These are phyloP conservation scores for Sisyra nigra DNA, from an alignment of 2,888 invertebrate genomes.

Conservation along the genomic window DNA sequence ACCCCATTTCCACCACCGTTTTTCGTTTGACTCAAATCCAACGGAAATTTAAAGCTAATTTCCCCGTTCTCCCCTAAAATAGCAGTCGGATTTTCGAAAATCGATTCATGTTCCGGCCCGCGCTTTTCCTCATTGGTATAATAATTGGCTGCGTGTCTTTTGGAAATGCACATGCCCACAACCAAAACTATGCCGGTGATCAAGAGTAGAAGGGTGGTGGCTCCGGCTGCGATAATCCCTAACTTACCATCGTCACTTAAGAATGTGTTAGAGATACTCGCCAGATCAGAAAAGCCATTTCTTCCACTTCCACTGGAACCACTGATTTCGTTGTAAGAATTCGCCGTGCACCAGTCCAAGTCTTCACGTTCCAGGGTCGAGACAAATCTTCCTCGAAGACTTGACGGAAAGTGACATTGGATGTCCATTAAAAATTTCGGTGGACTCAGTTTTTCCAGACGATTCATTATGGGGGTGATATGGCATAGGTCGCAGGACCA, in stretches of 20 bases:
- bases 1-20: constrained; percentile 10
- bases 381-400: constrained; percentile 31
- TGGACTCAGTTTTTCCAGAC: constrained; percentile 34
- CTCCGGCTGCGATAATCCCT: constrained; percentile 33
- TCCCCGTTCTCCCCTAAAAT: constrained; percentile 27
- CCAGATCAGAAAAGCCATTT: not conserved
- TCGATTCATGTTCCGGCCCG: constrained; percentile 24
- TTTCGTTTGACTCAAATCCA: constrained; percentile 20
- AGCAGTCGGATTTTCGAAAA: constrained; percentile 26
- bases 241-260: constrained; percentile 36
- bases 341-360: constrained; percentile 30
- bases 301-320: constrained; percentile 12
- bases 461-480: constrained; percentile 29
- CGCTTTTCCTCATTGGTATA: constrained; percentile 64
- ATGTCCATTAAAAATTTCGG: constrained; percentile 33
- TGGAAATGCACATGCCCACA: constrained; percentile 45
- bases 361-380: constrained; percentile 23
- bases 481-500: constrained; percentile 55
- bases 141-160: constrained; percentile 54
- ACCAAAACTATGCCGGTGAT: constrained; percentile 23
- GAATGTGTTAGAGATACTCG: constrained; percentile 13
- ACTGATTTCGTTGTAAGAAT: constrained; percentile 31
- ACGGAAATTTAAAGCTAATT: constrained; percentile 40
- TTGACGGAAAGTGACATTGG: constrained; percentile 40
- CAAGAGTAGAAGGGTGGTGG: constrained; percentile 36